Percentiles rank a stretch among this genome's conserved stretches.
Evolutionary conservation across 2,888 invertebrate genomes (phyloP).

Genomic region (Coleophora deauratella): DNA sequence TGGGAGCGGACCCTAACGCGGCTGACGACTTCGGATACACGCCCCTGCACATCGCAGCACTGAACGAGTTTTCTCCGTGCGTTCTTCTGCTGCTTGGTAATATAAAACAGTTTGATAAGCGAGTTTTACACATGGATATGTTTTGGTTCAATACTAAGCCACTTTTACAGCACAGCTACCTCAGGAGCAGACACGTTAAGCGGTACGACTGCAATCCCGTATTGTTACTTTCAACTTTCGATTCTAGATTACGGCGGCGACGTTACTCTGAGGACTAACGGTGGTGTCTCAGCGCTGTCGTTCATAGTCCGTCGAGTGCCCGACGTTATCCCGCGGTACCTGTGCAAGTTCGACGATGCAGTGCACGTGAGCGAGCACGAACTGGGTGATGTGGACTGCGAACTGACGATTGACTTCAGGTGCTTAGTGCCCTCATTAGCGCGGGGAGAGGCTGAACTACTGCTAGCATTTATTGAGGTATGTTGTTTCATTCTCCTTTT

Average conservation of each 20-base stretch:
- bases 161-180: no score
- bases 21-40: conserved; percentile 89
- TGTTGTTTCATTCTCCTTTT: not conserved
- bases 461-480: conserved; percentile 81
- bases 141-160: no score
- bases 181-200: no score
- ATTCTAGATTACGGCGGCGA: conserved; percentile 82
- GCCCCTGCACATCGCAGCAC: conserved; percentile 86
- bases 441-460: conserved; percentile 80
- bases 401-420: conserved; percentile 76
- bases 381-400: conserved; percentile 89
- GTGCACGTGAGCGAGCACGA: conserved; percentile 88
- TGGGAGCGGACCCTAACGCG: conserved; percentile 82
- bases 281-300: conserved; percentile 85
- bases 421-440: conserved; percentile 76
- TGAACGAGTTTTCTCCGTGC: conserved; percentile 86
- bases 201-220: no score
- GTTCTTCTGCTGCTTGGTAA: conserved; percentile 79
- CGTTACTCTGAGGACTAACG: conserved; percentile 85
- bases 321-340: conserved; percentile 82
- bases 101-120: not conserved
- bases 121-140: no score
- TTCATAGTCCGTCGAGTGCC: conserved; percentile 90
- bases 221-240: no score
- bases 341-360: conserved; percentile 81